Conservation (phyloP, 2,797 vertebrate genomes). For the Cyclura pinguis region DNA sequence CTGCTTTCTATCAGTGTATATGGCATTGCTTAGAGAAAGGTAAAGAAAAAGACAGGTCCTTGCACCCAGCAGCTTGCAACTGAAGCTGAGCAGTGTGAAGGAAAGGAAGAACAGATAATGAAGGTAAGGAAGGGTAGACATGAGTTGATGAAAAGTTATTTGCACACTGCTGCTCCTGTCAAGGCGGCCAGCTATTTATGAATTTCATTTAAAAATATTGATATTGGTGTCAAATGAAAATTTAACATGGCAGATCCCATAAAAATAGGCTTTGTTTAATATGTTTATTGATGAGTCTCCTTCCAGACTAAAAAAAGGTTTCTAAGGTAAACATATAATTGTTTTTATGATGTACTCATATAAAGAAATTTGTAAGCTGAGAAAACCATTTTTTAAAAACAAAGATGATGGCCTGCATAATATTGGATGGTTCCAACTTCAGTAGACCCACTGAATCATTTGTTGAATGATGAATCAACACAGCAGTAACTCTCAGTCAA, state of each 20-base stretch:
- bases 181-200: background rate
- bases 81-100: background rate
- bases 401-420: background rate
- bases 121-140: background rate
- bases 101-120: background rate
- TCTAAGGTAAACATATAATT: background rate
- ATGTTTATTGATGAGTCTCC: background rate
- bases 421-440: no score
- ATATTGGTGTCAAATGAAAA: background rate
- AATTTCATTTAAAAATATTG: background rate
- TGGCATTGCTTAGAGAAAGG: no score
- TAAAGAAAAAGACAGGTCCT: no score
- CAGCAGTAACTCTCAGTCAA: no score
- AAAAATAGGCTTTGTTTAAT: background rate
- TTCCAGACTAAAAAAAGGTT: background rate
- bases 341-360: background rate
- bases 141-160: background rate
- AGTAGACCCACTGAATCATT: no score
- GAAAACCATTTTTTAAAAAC: background rate
- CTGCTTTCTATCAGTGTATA: no score
- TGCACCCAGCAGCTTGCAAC: no score
- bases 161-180: background rate
- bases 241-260: background rate
- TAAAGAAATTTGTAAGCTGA: background rate
- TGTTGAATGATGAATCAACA: no score